These are phyloP conservation scores for Monomorium pharaonis DNA, from an alignment of 1,140 invertebrate species.

Conservation along the genomic window DNA sequence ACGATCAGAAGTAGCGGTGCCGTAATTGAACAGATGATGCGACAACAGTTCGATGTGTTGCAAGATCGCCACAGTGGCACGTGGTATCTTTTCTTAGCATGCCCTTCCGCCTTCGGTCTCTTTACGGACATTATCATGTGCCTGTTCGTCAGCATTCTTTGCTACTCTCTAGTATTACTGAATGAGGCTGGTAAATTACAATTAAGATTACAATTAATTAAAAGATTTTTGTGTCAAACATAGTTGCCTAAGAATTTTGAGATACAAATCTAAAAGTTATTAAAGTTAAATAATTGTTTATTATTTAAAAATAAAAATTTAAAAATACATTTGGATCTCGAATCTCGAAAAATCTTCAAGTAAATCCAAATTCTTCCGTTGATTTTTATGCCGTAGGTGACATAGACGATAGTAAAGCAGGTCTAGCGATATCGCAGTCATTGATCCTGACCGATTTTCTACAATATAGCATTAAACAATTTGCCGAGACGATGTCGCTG, in stretches of 20 bases:
- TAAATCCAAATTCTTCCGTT: neutral
- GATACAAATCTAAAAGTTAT: too few species aligned
- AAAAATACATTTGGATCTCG: neutral
- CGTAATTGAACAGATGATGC: slow-evolving; percentile 87
- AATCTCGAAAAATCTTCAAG: neutral
- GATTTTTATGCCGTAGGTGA: slow-evolving; percentile 69
- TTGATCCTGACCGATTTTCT: slow-evolving; percentile 92
- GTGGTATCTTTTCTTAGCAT: slow-evolving; percentile 87
- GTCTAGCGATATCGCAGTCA: slow-evolving; percentile 94
- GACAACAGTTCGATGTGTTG: slow-evolving; percentile 89
- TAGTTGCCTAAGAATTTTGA: too few species aligned
- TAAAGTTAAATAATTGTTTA: slow-evolving; percentile 78
- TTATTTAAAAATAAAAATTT: neutral
- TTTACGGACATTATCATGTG: slow-evolving; percentile 74
- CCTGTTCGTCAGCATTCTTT: slow-evolving; percentile 74
- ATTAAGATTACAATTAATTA: neutral
- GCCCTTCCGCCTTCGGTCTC: slow-evolving; percentile 86
- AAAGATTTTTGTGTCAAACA: neutral
- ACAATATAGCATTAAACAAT: slow-evolving; percentile 93
- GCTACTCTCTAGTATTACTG: slow-evolving; percentile 82
- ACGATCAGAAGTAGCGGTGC: slow-evolving; percentile 91
- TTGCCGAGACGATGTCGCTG: slow-evolving; percentile 89
- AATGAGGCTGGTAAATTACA: slow-evolving; percentile 72
- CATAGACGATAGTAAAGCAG: slow-evolving; percentile 88
- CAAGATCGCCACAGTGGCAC: slow-evolving; percentile 89